Base-by-base conservation (phyloP, 2,888 invertebrate species). In the Chrysolina haemoptera region DNA sequence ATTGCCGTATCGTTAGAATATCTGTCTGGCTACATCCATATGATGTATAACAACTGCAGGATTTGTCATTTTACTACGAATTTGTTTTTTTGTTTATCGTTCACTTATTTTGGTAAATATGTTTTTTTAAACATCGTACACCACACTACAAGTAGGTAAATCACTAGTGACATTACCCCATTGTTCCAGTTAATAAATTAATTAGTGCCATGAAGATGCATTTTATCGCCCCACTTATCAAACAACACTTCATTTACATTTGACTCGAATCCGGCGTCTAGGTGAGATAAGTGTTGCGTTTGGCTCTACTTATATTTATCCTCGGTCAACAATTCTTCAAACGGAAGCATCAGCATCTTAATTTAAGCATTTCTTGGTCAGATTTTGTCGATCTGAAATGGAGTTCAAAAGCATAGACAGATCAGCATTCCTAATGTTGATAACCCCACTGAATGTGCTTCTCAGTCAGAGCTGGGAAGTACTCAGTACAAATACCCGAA, bases 181-280 rank as follows among this genome's bases (percentile, higher is more conserved):
- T 48, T 48, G 16, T 48, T 16, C 16, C 16, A 48, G 46, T 46
- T 46, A n/a, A 46, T 46, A 46, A 46, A 46, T 46, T 46, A 46
- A 4, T 46, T 46, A 46, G 46, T 46, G 46, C 46, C 4, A 22
- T 12, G 55, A 22, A 18, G 20, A 55, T 20, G 55, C 55, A 53
- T 55, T 55, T 20, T 12, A 55, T 55, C 10, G 20, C 20, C 11
- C 3, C 11, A 22, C 53, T 55, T 55, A 55, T 55, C 55, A 55
- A 55, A 20, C 22, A 55, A 20, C 22, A 20, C 14, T 55, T 55
- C 55, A 55, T 55, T 55, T 55, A 55, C 20, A 55, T 55, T 55
- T 55, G 22, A 12, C 55, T 22, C 55, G 12, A 55, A 22, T 18
- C 11, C 20, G 18, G 55, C 55, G 55, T 55, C 55, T 55, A 55